Evolutionary conservation across 2,797 vertebrate genomes (phyloP), one percentile per base, ranked within the genome.

Genomic region (Mastacembelus armatus): DNA sequence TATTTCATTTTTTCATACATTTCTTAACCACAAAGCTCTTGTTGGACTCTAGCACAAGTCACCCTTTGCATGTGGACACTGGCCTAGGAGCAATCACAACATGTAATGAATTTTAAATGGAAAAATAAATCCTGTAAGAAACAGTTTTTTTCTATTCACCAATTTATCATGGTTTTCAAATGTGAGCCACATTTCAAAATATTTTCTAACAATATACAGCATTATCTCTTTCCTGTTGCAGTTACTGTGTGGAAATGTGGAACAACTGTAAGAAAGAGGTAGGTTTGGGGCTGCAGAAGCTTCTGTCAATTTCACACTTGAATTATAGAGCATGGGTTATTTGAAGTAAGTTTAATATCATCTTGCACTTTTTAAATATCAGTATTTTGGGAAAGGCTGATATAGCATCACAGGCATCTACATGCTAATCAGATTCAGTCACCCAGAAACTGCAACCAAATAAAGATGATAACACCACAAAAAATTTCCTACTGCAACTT

Each of bases 241-340:
- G 15, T 33, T 26, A 39, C 12, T 47, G 10, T 64, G n/a, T 54
- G 22, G n/a, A 30, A 33, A 33, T 38, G 27, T 12, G 3, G 22
- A 36, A 48, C 2, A 19, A 45, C 3, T 16, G 2, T 45, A 22
- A 21, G n/a, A 51, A 21, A 44, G 7, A 49, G 3, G 9, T 5
- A 2, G 12, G 18, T 48, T 22, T 22, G 35, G 21, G n/a, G 19
- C 7, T 21, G 62, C 38, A 49, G n/a, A 32, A 48, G 5, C n/a
- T 5, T 27, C 5, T 58, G 4, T 10, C 16, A 58, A 71, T n/a
- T 33, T 45, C 11, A 50, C 11, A 51, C 11, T 1, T 35, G 2
- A 55, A 50, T 26, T 29, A 47, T 19, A 43, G 12, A 43, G 10
- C 15, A 45, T n/a, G n/a, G n/a, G n/a, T 39, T 48, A 11, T 60